Base-by-base conservation (phyloP, 2,888 invertebrate species). In the Caenorhabditis sinica region DNA sequence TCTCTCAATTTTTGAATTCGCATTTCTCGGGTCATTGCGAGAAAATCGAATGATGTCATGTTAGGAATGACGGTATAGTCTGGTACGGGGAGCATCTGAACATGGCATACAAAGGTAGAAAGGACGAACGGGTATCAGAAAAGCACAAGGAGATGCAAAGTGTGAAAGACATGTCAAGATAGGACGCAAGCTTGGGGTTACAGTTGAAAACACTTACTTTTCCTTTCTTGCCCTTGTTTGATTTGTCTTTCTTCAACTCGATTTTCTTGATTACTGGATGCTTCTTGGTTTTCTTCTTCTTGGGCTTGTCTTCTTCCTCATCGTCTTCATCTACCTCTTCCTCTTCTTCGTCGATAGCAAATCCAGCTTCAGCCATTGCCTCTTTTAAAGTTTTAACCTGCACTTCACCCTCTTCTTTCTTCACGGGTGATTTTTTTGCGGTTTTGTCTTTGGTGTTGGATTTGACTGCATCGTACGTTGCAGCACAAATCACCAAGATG, bases 1-100 rank as follows among this genome's bases (percentile, higher is more conserved):
- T 76, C 76, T 25, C 75, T 49, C 3, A 82, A 30, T 51, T 76
- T 82, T 23, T 82, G 71, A 49, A 76, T 56, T 40, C 76, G 36
- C 25, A 65, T 49, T 51, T 71, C 45, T 40, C 76, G 43, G 17
- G 65, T 73, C 15, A 66, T 28, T 20, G 23, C 65, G 15, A 82
- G 51, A 15, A 82, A 63, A 45, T 74, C 74, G 25, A 63, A 40
- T 20, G 74, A 75, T n/a, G 74, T 68, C 68, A 82, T 69, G n/a
- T 68, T 74, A 68, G 75, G 63, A 28, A 63, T 68, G 5, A 30
- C 36, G 23, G 49, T 36, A 40, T 20, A 49, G 5, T 74, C 68
- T 28, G 60, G 51, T n/a, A 56, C 49, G 17, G 43, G 33, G 17
- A 28, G 28, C 8, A 65, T 76, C 82, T 75, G 75, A 75, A 82